phyloP scores from a whole-genome alignment of 2,888 invertebrate species.

The Portevinia maculata region DNA sequence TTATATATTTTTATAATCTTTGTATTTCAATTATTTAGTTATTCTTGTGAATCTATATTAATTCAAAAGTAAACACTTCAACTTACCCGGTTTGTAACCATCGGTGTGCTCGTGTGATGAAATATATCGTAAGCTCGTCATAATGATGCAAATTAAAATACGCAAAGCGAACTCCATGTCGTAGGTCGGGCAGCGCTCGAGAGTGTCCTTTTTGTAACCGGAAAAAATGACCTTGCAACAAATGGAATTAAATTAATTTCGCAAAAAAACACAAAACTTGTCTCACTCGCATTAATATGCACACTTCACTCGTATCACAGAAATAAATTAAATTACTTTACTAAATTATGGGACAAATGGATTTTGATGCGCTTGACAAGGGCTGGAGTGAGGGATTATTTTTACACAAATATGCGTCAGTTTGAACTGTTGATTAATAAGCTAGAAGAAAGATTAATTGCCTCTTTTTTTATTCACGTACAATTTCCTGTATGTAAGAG shows the following conservation, averaged over 20 bases:
- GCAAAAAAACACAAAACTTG: slow-evolving; percentile 4
- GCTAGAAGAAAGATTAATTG: slow-evolving; percentile 41
- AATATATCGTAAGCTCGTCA: slow-evolving; percentile 77
- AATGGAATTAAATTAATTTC: slow-evolving; percentile 24
- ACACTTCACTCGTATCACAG: slow-evolving; percentile 49
- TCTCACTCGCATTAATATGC: slow-evolving; percentile 13
- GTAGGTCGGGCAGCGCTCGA: not conserved
- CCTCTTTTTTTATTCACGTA: slow-evolving; percentile 31
- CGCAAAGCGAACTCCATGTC: slow-evolving; percentile 74
- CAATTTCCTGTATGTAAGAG: slow-evolving; percentile 31
- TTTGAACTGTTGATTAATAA: slow-evolving; percentile 48
- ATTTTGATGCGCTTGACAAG: slow-evolving; percentile 58
- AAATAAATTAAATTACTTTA: slow-evolving; percentile 27
- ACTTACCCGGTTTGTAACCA: slow-evolving; percentile 82
- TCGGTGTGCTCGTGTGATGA: slow-evolving; percentile 81
- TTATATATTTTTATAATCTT: too few species aligned
- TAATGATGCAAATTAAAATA: slow-evolving; percentile 77
- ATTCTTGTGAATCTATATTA: not conserved
- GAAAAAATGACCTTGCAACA: slow-evolving; percentile 20
- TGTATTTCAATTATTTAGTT: too few species aligned
- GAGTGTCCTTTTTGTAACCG: slow-evolving; percentile 30
- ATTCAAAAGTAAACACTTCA: not conserved
- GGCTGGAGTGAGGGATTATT: slow-evolving; percentile 25
- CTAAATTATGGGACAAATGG: slow-evolving; percentile 24
- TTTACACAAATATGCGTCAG: slow-evolving; percentile 46